These are phyloP conservation scores for Tupaia chinensis DNA, from an alignment of 2,113 vertebrate genomes.

Conservation along the genomic window DNA sequence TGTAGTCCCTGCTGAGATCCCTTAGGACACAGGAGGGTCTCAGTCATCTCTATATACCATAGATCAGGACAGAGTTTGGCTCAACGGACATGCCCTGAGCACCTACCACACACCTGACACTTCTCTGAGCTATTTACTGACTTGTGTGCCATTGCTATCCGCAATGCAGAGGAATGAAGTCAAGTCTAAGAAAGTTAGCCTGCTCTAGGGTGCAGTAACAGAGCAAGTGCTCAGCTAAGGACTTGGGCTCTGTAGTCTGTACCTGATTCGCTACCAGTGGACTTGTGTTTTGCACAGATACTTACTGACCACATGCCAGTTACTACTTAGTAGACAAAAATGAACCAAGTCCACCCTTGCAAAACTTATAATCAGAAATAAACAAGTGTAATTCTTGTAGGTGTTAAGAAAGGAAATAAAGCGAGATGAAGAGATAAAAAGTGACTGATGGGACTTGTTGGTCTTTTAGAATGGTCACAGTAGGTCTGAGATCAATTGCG, in stretches of 20 bases:
- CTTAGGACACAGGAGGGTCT: background rate
- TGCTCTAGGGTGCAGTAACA: background rate
- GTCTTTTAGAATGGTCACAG: background rate
- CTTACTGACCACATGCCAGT: background rate
- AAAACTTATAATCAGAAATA: background rate
- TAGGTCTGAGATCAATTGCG: background rate
- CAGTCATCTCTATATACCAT: background rate
- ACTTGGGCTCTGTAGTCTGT: background rate
- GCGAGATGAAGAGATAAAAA: background rate
- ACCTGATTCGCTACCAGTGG: background rate
- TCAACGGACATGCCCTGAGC: background rate
- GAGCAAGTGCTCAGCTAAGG: background rate
- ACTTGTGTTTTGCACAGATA: background rate
- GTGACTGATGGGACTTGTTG: background rate
- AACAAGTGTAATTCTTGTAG: background rate
- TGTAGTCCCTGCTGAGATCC: background rate
- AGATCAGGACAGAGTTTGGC: background rate
- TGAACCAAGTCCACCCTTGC: background rate
- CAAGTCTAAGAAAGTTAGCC: background rate
- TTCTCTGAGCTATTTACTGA: background rate
- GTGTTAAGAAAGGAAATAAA: slow-evolving; percentile 41
- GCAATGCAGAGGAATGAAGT: background rate
- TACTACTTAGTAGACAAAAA: background rate
- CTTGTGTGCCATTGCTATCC: no score
- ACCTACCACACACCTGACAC: background rate